Evolutionary conservation across 2,797 vertebrate genomes (phyloP).

Genomic region (Enoplosus armatus): DNA sequence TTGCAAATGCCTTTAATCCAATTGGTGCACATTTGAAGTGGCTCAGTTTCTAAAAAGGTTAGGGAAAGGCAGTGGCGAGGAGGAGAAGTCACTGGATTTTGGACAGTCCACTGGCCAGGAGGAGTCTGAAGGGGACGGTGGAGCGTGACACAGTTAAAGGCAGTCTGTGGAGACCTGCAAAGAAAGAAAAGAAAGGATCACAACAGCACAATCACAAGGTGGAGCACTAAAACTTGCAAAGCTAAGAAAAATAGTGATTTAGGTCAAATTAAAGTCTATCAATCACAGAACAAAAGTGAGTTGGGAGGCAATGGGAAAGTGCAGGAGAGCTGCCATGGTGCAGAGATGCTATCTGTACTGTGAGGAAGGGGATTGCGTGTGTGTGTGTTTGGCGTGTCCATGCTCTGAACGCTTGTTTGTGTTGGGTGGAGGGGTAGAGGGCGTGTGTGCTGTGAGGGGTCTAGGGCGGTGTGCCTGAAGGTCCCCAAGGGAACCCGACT

Average conservation of each 20-base stretch:
- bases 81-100: slow-evolving; percentile 84
- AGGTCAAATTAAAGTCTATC: slow-evolving; percentile 64
- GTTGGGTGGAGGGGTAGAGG: slow-evolving; percentile 80
- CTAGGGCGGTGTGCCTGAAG: slow-evolving; percentile 76
- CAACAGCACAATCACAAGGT: slow-evolving; percentile 50
- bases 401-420: slow-evolving; percentile 78
- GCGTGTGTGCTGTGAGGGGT: slow-evolving; percentile 76
- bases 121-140: slow-evolving; percentile 84
- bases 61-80: slow-evolving; percentile 19
- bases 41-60: slow-evolving; percentile 34
- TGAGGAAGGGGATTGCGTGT: slow-evolving; percentile 74
- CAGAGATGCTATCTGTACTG: slow-evolving; percentile 80
- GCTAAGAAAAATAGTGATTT: slow-evolving; percentile 50
- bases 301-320: slow-evolving; percentile 67
- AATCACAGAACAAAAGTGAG: slow-evolving; percentile 79
- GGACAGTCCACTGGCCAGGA: slow-evolving; percentile 86
- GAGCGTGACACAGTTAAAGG: slow-evolving; percentile 88
- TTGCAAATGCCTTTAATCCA: slow-evolving; percentile 54
- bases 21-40: slow-evolving; percentile 33
- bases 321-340: slow-evolving; percentile 60
- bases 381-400: slow-evolving; percentile 64
- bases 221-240: slow-evolving; percentile 35
- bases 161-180: slow-evolving; percentile 91
- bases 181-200: slow-evolving; percentile 15
- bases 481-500: slow-evolving; percentile 77